Conservation (phyloP, 2,888 invertebrate species). For the Esperia sulphurella region DNA sequence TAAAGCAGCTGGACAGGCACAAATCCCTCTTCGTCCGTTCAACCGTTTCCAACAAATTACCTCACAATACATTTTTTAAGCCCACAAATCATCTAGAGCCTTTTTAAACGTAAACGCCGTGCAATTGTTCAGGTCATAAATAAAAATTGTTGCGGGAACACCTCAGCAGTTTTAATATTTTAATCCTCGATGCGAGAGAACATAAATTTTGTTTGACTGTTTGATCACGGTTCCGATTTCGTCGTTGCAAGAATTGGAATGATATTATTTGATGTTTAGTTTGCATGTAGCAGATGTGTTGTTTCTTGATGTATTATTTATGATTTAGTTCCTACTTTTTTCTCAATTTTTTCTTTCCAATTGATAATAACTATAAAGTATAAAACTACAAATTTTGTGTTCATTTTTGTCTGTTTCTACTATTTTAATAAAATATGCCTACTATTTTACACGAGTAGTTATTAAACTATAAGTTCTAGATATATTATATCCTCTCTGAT, state of each 20-base stretch:
- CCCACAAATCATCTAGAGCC: conserved; percentile 50
- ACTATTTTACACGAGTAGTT: too few relatives aligned
- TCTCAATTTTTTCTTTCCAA: background rate
- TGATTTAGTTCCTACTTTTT: background rate
- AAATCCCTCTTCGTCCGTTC: conserved; percentile 23
- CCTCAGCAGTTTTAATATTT: conserved; percentile 72
- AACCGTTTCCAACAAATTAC: conserved; percentile 17
- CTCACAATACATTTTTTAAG: conserved; percentile 38
- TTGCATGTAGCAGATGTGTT: background rate
- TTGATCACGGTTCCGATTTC: conserved; percentile 38
- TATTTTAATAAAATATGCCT: too few relatives aligned
- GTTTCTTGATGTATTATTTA: background rate
- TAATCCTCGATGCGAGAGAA: conserved; percentile 48
- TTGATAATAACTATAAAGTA: too few relatives aligned
- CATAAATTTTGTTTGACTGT: conserved; percentile 62
- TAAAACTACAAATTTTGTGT: too few relatives aligned
- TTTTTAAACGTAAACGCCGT: conserved; percentile 45
- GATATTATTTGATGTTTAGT: conserved; percentile 10
- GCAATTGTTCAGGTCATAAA: conserved; percentile 60
- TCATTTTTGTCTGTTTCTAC: too few relatives aligned
- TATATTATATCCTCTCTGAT: too few relatives aligned
- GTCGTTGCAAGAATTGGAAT: conserved; percentile 22
- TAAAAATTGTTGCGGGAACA: conserved; percentile 61
- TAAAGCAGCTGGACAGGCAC: conserved; percentile 23
- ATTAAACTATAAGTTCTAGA: too few relatives aligned